Conservation (phyloP, 2,113 vertebrate species). For the Rallus limicola region DNA sequence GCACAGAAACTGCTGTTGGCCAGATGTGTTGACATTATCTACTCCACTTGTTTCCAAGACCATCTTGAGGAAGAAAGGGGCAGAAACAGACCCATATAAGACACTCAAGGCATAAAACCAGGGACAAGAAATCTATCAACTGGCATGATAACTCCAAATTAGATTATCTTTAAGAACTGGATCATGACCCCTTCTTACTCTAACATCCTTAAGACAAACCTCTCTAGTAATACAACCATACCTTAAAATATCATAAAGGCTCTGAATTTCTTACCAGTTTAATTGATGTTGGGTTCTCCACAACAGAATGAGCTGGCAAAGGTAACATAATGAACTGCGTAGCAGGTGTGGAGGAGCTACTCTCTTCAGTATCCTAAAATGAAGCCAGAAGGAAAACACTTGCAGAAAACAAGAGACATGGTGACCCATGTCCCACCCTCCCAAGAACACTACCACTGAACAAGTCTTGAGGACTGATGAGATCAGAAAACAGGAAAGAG, state of each 20-base stretch:
- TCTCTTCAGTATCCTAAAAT: conserved; percentile 83
- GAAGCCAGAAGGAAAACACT: background rate
- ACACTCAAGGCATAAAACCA: background rate
- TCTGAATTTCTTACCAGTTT: conserved; percentile 85
- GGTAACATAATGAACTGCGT: conserved; percentile 90
- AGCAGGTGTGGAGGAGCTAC: conserved; percentile 75
- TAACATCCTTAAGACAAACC: background rate
- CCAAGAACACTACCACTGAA: background rate
- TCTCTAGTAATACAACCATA: background rate
- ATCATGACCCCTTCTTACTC: background rate
- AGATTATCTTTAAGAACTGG: background rate
- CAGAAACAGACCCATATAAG: background rate
- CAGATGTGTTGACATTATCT: background rate
- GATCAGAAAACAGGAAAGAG: background rate
- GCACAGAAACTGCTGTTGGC: background rate
- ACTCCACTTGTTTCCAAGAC: background rate
- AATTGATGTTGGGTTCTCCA: conserved; percentile 83
- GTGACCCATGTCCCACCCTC: background rate
- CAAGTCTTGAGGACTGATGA: background rate
- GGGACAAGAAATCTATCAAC: background rate
- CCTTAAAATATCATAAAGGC: background rate
- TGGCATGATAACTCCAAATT: rapidly evolving
- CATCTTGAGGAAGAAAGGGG: background rate
- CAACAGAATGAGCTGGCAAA: conserved; percentile 81
- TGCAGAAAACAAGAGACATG: background rate